phyloP scores from a whole-genome alignment of 2,888 invertebrate species.

The Limnephilus auricula region DNA sequence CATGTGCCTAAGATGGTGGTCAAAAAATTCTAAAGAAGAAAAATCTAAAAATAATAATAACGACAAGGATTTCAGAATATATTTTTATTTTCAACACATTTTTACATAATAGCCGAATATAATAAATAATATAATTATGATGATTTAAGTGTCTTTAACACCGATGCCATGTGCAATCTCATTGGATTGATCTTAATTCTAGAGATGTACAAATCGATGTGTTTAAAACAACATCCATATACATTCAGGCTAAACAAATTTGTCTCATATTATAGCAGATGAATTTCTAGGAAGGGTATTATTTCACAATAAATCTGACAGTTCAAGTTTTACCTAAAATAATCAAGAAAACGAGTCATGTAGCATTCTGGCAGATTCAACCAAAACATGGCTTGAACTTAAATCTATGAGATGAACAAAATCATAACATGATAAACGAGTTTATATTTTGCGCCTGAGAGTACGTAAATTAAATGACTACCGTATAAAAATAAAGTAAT shows the following conservation, averaged over 20 bases:
- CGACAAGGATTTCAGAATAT: not conserved
- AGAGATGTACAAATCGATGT: not conserved
- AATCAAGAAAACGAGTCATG: not conserved
- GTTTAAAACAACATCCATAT: not conserved
- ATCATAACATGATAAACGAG: not conserved
- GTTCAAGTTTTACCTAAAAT: not conserved
- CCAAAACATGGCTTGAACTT: not conserved
- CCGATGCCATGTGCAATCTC: not conserved
- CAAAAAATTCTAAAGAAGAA: too few relatives aligned
- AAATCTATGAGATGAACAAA: not conserved
- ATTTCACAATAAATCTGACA: not conserved
- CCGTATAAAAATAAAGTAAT: not conserved
- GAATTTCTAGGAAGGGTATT: not conserved
- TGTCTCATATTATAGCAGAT: conserved; percentile 2
- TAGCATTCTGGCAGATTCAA: not conserved
- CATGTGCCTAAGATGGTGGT: too few relatives aligned
- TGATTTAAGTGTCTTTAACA: not conserved
- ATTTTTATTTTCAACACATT: not conserved
- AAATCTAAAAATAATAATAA: too few relatives aligned
- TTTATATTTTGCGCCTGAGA: not conserved
- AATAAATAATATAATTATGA: too few relatives aligned
- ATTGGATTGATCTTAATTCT: not conserved
- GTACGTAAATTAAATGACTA: not conserved
- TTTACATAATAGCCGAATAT: not conserved
- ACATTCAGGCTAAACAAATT: not conserved